Conservation (phyloP, 2,888 invertebrate genomes). For the Selenia dentaria region DNA sequence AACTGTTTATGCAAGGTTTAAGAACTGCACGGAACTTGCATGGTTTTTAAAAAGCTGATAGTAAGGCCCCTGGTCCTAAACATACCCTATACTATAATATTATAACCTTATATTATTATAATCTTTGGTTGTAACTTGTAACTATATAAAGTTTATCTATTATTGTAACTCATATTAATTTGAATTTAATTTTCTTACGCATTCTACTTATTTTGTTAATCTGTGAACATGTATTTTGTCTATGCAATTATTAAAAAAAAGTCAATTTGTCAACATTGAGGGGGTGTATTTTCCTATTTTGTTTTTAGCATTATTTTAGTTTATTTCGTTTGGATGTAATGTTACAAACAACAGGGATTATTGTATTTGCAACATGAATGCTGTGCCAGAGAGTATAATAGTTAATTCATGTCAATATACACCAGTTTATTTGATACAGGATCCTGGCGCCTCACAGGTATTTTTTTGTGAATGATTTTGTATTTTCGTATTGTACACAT, state of each 20-base stretch:
- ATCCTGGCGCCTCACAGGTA: conserved; percentile 73
- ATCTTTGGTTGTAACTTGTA: too few species aligned
- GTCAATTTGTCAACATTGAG: conserved; percentile 36
- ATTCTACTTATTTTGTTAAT: too few species aligned
- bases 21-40: too few species aligned
- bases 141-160: too few species aligned
- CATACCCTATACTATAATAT: too few species aligned
- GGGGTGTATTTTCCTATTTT: conserved; percentile 37
- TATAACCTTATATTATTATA: too few species aligned
- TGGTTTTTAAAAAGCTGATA: too few species aligned
- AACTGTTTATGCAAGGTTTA: too few species aligned
- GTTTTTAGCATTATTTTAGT: conserved; percentile 34
- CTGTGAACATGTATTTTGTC: too few species aligned
- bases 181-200: too few species aligned
- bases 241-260: conserved; percentile 24
- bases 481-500: conserved; percentile 22
- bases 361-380: conserved; percentile 56
- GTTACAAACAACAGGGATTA: conserved; percentile 41
- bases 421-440: conserved; percentile 74
- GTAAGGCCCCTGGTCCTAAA: too few species aligned
- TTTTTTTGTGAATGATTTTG: conserved; percentile 39
- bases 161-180: too few species aligned
- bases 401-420: conserved; percentile 75
- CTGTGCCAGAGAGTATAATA: conserved; percentile 62
- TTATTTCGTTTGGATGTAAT: conserved; percentile 41